A percentile compares a stretch with the other conserved stretches of the same genome.
phyloP scores from a whole-genome alignment of 2,113 vertebrate genomes.

The Ginglymostoma cirratum region DNA sequence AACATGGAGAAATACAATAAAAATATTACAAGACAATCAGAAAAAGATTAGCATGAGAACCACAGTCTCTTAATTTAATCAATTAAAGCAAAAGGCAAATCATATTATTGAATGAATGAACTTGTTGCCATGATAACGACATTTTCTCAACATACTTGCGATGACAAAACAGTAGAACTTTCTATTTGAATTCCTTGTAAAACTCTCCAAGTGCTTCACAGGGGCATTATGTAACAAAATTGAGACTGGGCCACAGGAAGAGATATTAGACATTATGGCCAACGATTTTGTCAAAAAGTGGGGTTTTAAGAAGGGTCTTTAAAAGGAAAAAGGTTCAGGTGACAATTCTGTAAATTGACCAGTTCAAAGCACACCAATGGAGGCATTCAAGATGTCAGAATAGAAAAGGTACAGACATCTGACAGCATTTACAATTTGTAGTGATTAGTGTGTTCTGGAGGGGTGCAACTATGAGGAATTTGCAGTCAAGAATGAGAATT shows the following conservation, averaged over 20 bases:
- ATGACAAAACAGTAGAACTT: not conserved
- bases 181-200: not conserved
- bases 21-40: not conserved
- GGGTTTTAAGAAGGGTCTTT: not conserved
- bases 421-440: too few species aligned
- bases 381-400: too few species aligned
- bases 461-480: not conserved
- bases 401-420: too few species aligned
- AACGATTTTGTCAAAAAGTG: not conserved
- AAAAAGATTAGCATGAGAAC: not conserved
- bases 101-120: not conserved
- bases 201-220: not conserved
- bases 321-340: not conserved
- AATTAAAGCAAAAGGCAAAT: not conserved
- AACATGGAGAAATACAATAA: slow-evolving; percentile 9
- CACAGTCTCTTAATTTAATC: not conserved
- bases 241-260: not conserved
- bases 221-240: not conserved
- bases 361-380: too few species aligned
- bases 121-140: not conserved
- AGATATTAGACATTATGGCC: not conserved
- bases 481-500: not conserved
- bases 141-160: not conserved
- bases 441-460: not conserved
- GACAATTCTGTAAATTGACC: too few species aligned